Conservation (phyloP, 2,888 invertebrate species). For the Scrobipalpa atriplicella region DNA sequence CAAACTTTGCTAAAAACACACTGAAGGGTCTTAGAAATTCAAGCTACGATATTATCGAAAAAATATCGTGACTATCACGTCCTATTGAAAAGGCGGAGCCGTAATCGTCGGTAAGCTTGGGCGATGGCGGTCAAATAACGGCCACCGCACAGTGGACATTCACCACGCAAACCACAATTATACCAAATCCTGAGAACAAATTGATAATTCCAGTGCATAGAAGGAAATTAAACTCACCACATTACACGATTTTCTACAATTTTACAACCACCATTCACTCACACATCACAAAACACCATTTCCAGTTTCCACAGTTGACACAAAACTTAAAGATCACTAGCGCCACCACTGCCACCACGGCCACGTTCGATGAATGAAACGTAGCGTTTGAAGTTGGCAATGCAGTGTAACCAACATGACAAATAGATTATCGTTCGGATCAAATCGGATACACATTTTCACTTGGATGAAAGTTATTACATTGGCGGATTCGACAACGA, state of each 20-base stretch:
- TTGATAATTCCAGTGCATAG: background rate
- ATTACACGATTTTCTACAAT: slow-evolving; percentile 66
- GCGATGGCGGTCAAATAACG: slow-evolving; percentile 82
- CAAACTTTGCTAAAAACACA: background rate
- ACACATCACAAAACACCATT: slow-evolving; percentile 75
- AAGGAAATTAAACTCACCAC: slow-evolving; percentile 66
- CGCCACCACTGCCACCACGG: slow-evolving; percentile 44
- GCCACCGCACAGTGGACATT: slow-evolving; percentile 51
- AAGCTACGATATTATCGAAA: slow-evolving; percentile 17
- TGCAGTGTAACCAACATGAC: slow-evolving; percentile 21
- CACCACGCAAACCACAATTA: slow-evolving; percentile 11
- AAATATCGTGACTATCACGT: slow-evolving; percentile 47
- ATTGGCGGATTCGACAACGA: background rate
- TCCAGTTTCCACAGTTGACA: slow-evolving; percentile 61
- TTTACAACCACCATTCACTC: slow-evolving; percentile 68
- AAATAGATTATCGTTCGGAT: background rate
- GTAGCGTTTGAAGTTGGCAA: slow-evolving; percentile 6
- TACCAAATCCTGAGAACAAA: background rate
- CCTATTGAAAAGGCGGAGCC: slow-evolving; percentile 68
- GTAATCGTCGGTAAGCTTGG: slow-evolving; percentile 65
- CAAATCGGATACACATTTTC: slow-evolving; percentile 12
- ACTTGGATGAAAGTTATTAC: background rate
- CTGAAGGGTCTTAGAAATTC: background rate
- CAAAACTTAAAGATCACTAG: slow-evolving; percentile 54
- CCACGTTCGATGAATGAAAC: slow-evolving; percentile 44